phyloP scores from a whole-genome alignment of 2,888 invertebrate species.

The Ferrisia virgata region DNA sequence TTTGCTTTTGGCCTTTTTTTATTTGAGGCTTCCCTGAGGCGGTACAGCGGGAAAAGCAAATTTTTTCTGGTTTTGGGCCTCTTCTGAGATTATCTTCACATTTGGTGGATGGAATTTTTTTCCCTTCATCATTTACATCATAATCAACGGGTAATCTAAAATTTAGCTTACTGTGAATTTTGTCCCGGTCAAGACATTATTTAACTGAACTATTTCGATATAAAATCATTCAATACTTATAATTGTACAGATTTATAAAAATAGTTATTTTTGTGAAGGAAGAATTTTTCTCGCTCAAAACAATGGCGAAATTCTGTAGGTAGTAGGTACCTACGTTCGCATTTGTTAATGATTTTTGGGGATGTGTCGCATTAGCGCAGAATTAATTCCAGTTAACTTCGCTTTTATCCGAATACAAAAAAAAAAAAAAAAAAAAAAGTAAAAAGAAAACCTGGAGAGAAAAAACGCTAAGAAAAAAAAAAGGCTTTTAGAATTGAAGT shows the following conservation, averaged over 20 bases:
- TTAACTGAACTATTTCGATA: no score
- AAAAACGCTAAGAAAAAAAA: neutral
- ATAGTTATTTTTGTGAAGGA: neutral
- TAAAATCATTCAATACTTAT: neutral
- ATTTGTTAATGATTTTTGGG: conserved; percentile 16
- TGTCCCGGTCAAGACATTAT: no score
- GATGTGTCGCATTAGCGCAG: conserved; percentile 31
- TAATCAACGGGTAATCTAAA: no score
- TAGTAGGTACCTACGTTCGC: no score
- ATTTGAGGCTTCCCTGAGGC: no score
- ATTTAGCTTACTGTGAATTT: no score
- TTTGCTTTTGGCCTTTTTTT: no score
- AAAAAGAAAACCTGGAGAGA: neutral
- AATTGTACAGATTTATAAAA: neutral
- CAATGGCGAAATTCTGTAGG: neutral
- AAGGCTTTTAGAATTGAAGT: conserved; percentile 23
- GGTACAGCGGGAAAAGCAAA: no score
- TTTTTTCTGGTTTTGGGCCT: no score
- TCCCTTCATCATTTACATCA: no score
- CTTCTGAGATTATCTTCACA: no score
- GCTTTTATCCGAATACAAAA: neutral
- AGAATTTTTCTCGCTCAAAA: neutral
- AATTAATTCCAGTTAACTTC: conserved; percentile 33
- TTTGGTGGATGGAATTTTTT: no score
- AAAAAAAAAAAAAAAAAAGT: neutral